phyloP scores from a whole-genome alignment of 2,113 vertebrate genomes.

The Pteronura brasiliensis region DNA sequence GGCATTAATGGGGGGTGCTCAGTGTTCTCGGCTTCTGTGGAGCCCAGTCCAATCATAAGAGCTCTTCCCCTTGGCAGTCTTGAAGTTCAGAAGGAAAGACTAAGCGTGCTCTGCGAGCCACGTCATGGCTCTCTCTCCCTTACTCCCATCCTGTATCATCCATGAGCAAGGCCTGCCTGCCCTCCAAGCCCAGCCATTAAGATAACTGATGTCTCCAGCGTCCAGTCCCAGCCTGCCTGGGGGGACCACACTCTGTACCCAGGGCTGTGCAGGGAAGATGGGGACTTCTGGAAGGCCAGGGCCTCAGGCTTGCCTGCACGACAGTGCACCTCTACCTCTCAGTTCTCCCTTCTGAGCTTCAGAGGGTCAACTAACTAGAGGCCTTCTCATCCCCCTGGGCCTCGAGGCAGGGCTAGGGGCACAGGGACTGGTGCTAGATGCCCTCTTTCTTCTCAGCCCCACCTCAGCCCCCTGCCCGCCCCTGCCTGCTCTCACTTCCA shows the following conservation, averaged over 20 bases:
- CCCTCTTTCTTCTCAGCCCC: background rate
- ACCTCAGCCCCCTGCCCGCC: background rate
- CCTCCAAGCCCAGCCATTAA: background rate
- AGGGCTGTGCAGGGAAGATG: fast-evolving
- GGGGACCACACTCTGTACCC: background rate
- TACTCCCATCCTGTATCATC: background rate
- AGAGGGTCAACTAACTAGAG: background rate
- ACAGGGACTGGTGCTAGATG: background rate
- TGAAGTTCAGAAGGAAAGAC: background rate
- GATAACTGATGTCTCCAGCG: background rate
- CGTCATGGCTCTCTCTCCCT: background rate
- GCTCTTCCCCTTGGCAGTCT: background rate
- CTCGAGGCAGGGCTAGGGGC: background rate
- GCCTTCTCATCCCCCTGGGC: no score
- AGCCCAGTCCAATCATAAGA: background rate
- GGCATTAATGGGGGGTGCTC: background rate
- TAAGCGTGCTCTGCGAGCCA: background rate
- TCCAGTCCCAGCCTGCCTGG: background rate
- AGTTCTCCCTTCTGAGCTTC: background rate
- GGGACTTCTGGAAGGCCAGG: background rate
- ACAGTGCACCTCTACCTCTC: background rate
- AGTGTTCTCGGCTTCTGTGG: no score
- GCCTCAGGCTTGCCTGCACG: background rate
- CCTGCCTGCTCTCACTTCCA: background rate
- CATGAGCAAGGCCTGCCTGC: background rate